phyloP scores from a whole-genome alignment of 2,888 invertebrate genomes.

The Alsophila aescularia region DNA sequence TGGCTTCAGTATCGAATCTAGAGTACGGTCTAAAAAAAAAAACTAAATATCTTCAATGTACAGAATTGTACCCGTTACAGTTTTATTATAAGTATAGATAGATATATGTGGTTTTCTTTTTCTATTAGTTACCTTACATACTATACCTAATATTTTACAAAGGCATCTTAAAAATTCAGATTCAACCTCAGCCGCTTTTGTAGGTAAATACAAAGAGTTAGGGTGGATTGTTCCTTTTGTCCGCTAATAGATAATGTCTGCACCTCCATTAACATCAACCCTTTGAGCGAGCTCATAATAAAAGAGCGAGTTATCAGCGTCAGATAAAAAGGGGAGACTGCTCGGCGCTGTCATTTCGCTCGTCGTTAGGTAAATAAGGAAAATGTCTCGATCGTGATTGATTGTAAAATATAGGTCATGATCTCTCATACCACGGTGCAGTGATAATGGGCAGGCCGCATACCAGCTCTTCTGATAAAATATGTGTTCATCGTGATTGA shows the following conservation, averaged over 20 bases:
- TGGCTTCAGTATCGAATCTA: no score
- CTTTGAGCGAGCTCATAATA: conserved; percentile 39
- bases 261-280: conserved; percentile 46
- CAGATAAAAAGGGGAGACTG: conserved; percentile 35
- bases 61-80: no score
- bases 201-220: conserved; percentile 46
- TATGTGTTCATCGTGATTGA: background rate
- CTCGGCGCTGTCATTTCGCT: conserved; percentile 32
- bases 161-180: conserved; percentile 21
- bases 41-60: no score
- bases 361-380: conserved; percentile 30
- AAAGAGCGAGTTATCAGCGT: conserved; percentile 40
- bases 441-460: no score
- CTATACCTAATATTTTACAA: conserved; percentile 16
- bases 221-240: conserved; percentile 40
- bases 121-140: no score
- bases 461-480: no score
- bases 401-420: background rate
- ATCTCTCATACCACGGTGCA: no score
- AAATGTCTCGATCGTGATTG: background rate
- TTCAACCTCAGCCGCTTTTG: conserved; percentile 31
- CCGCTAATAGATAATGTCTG: conserved; percentile 47
- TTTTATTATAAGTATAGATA: no score
- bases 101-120: no score
- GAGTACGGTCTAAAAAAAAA: no score